These are phyloP conservation scores for Tinea trinotella DNA, from an alignment of 2,888 invertebrate species.

Conservation along the genomic window DNA sequence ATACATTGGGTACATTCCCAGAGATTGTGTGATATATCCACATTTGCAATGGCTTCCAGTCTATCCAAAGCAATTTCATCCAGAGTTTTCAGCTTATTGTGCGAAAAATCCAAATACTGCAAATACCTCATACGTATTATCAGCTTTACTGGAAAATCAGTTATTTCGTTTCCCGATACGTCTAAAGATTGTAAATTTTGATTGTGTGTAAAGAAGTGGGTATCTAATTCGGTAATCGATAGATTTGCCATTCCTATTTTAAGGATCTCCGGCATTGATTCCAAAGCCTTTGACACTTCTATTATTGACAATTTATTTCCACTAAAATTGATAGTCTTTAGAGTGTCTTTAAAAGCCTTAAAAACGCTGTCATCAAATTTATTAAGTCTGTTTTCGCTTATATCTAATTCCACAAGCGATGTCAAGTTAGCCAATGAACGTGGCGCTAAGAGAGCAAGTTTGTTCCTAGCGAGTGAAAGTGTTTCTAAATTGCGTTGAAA, in stretches of 20 bases:
- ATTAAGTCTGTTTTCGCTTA: conserved; percentile 83
- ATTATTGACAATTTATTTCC: conserved; percentile 75
- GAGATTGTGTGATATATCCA: conserved; percentile 74
- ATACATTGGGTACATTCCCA: conserved; percentile 80
- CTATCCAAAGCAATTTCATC: conserved; percentile 70
- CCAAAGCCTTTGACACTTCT: conserved; percentile 71
- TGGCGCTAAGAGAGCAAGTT: conserved; percentile 81
- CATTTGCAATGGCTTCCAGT: conserved; percentile 68
- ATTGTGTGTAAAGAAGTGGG: conserved; percentile 72
- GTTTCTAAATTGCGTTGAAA: conserved; percentile 67
- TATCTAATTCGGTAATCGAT: conserved; percentile 68
- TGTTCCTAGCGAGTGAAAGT: conserved; percentile 78
- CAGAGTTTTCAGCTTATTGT: conserved; percentile 78
- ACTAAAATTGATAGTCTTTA: conserved; percentile 78
- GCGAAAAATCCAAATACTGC: conserved; percentile 79
- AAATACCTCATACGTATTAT: conserved; percentile 71
- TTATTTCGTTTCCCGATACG: conserved; percentile 80
- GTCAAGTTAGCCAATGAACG: conserved; percentile 82
- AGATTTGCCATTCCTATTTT: conserved; percentile 74
- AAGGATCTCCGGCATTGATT: conserved; percentile 70
- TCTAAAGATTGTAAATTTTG: conserved; percentile 77
- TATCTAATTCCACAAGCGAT: conserved; percentile 78
- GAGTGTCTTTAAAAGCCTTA: conserved; percentile 72
- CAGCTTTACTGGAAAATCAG: conserved; percentile 68
- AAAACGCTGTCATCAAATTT: conserved; percentile 76